Conservation (phyloP, 2,888 invertebrate species). For the Eupithecia subfuscata region DNA sequence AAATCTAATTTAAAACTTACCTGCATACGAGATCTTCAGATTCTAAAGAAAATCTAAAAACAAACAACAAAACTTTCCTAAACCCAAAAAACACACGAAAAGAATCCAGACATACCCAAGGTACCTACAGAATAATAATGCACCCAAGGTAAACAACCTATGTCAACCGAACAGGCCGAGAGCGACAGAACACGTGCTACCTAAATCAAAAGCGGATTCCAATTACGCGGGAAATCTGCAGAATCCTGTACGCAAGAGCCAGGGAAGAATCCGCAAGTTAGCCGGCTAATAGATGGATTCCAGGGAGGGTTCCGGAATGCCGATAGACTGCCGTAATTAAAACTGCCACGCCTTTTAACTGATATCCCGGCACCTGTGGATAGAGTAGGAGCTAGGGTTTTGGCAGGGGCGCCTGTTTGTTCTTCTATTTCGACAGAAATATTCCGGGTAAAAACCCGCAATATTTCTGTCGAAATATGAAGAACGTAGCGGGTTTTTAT, state of each 20-base stretch:
- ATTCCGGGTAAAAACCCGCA: too few species aligned
- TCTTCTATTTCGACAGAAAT: too few species aligned
- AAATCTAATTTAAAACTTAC: background rate
- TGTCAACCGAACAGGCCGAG: conserved; percentile 4
- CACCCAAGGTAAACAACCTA: conserved; percentile 17
- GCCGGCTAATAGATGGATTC: conserved; percentile 73
- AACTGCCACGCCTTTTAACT: conserved; percentile 72
- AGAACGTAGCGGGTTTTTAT: background rate
- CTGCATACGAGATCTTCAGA: background rate
- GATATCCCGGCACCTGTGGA: conserved; percentile 48
- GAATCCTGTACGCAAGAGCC: conserved; percentile 39
- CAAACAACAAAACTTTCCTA: background rate
- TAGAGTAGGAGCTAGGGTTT: conserved; percentile 21
- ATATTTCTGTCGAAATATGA: background rate
- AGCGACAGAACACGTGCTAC: conserved; percentile 24
- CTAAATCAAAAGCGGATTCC: conserved; percentile 33
- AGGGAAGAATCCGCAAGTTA: conserved; percentile 61
- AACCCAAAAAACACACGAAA: conserved; percentile 1
- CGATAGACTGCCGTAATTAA: conserved; percentile 74
- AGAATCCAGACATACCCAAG: conserved; percentile 12
- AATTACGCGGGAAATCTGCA: conserved; percentile 34
- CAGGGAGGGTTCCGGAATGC: conserved; percentile 61
- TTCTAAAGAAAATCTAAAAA: background rate
- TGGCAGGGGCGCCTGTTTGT: background rate
- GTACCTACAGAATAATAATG: conserved; percentile 5